phyloP scores from a whole-genome alignment of 2,113 vertebrate genomes.

The Gobiocypris rarus region DNA sequence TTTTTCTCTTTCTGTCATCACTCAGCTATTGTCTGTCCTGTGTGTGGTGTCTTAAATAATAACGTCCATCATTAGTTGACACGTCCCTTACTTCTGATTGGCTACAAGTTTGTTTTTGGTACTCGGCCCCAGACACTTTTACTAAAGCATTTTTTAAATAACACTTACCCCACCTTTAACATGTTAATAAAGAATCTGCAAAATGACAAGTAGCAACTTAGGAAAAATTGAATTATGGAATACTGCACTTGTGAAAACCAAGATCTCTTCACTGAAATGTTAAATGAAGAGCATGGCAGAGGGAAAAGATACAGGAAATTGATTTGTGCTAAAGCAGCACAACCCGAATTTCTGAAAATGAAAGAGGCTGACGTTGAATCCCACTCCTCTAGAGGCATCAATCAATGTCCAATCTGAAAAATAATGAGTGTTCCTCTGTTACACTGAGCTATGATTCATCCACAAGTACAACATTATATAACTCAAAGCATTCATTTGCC shows the following conservation, averaged over 20 bases:
- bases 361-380: background rate
- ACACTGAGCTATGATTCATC: conserved; percentile 21
- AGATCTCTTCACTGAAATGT: conserved; percentile 8
- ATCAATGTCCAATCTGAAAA: conserved; percentile 19
- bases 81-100: too few relatives aligned
- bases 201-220: conserved; percentile 21
- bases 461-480: background rate
- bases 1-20: too few relatives aligned
- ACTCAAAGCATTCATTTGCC: conserved; percentile 5
- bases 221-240: conserved; percentile 11
- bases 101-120: too few relatives aligned
- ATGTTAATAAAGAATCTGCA: background rate
- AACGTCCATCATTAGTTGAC: too few relatives aligned
- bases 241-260: background rate
- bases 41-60: too few relatives aligned
- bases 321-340: conserved; percentile 10
- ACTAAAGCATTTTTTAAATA: too few relatives aligned
- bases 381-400: conserved; percentile 15
- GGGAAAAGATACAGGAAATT: conserved; percentile 6
- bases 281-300: conserved; percentile 1
- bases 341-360: conserved; percentile 15
- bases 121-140: too few relatives aligned
- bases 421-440: conserved; percentile 3
- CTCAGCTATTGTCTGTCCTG: too few relatives aligned
- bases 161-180: background rate